Base-by-base conservation (phyloP, 1,140 invertebrate species). In the Saccostrea glomerata region DNA sequence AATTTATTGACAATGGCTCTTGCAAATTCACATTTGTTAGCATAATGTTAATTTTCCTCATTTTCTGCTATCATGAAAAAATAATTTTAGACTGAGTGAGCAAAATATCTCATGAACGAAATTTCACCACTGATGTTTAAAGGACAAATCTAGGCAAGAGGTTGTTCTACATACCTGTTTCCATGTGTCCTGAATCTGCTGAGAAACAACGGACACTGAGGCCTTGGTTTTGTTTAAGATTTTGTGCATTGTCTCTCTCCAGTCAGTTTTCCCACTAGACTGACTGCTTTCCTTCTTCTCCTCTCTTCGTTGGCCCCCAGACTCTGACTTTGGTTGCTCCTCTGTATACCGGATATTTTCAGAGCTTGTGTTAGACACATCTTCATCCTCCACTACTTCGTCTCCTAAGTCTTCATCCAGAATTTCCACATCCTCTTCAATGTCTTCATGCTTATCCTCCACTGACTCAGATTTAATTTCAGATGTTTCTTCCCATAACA, bases 131-230 rank as follows among this genome's bases (percentile, higher is more conserved):
- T 47, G 47, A 47, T 47, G 47, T 47, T 47, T 7, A 47, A 47
- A 47, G 47, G 47, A 47, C 47, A 47, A 47, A 47, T 6, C 9
- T 9, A 47, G 47, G 5, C 2, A 47, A 47, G 47, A 1, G 30
- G 30, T 36, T 36, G 30, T 36, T 47, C 47, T 9, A 56, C 54
- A 23, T 36, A 86, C 85, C 85, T 86, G 85, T 77, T 86, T 86
- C 85, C 85, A 86, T 17, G 85, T 86, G 55, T 73, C 85, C n/a
- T 86, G 85, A 23, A 86, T 86, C 55, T 86, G 85, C 66, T 86
- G 63, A 20, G 63, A 54, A 2, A 86, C 85, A 86, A 77, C 85
- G 11, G 85, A 86, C 85, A 86, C 70, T 12, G 85, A 86, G 15
- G 40, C 40, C 40, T 56, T 86, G 9, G 85, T 86, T 77, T 86